Evolutionary conservation across 2,888 invertebrate species (phyloP).

Genomic region (Dryobota labecula): DNA sequence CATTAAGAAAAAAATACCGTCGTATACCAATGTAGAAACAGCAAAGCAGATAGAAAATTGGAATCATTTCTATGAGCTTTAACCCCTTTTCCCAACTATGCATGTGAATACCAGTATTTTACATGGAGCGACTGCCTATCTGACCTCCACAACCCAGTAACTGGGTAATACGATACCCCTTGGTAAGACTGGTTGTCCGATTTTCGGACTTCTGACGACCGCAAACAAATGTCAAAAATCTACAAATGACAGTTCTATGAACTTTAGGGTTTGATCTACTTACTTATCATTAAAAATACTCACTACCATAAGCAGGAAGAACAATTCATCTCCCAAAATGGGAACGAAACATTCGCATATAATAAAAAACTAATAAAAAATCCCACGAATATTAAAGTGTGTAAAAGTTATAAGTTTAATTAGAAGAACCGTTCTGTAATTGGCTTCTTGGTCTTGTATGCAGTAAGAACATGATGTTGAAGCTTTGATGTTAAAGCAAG

Average conservation of each 20-base stretch:
- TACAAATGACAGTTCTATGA: neutral
- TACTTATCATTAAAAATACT: neutral
- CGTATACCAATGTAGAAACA: neutral
- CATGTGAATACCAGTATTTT: no score
- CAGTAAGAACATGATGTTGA: constrained; percentile 32
- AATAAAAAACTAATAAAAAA: constrained; percentile 9
- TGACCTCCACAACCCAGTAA: neutral
- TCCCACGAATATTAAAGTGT: constrained; percentile 56
- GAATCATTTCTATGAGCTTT: no score
- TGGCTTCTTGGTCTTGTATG: constrained; percentile 11
- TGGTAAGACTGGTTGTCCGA: neutral
- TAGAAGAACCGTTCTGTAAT: constrained; percentile 50
- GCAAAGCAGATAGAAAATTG: neutral
- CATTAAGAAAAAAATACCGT: neutral
- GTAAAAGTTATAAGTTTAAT: constrained; percentile 42
- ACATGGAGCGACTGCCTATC: no score
- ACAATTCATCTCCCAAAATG: neutral
- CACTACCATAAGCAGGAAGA: neutral
- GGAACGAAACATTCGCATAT: neutral
- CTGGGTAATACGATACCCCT: neutral
- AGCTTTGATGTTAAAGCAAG: neutral
- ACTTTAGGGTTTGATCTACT: neutral
- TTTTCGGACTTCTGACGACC: neutral
- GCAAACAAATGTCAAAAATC: neutral
- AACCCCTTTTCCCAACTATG: no score